phyloP scores from a whole-genome alignment of 1,140 invertebrate genomes.

The Drosophila baimaii region DNA sequence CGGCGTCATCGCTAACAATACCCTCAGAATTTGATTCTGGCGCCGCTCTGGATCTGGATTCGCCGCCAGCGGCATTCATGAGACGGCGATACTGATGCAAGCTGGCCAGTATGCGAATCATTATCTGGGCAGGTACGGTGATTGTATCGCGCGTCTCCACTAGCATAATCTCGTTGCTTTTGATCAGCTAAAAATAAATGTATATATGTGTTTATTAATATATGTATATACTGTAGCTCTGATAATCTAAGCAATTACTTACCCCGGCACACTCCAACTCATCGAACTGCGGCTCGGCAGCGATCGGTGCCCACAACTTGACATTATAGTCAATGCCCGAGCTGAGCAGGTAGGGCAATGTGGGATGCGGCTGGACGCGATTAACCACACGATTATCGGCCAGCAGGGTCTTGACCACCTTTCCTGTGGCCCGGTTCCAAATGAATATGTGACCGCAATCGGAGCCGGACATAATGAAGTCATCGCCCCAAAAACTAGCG shows the following conservation, averaged over 20 bases:
- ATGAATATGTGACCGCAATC: conserved; percentile 93
- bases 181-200: conserved; percentile 87
- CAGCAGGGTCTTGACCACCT: conserved; percentile 91
- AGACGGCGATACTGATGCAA: conserved; percentile 86
- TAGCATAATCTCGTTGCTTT: conserved; percentile 93
- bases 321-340: conserved; percentile 96
- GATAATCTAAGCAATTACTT: conserved; percentile 63
- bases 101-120: conserved; percentile 93
- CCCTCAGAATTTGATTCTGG: neutral
- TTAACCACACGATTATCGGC: conserved; percentile 95
- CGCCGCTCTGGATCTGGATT: neutral
- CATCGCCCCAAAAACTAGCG: conserved; percentile 94
- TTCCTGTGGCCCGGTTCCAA: conserved; percentile 88
- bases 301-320: conserved; percentile 92
- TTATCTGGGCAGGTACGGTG: conserved; percentile 94
- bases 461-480: conserved; percentile 93
- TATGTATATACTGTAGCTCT: neutral
- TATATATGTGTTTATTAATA: neutral
- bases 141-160: conserved; percentile 95
- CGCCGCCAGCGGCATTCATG: conserved; percentile 28
- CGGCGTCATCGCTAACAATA: neutral
- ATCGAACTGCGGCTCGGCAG: conserved; percentile 88
- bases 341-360: conserved; percentile 91
- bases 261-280: conserved; percentile 89
- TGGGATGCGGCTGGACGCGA: conserved; percentile 94